Percentiles rank a stretch among this genome's conserved stretches.
Conservation (phyloP, 1,140 invertebrate genomes). For the Cryptotermes secundus region DNA sequence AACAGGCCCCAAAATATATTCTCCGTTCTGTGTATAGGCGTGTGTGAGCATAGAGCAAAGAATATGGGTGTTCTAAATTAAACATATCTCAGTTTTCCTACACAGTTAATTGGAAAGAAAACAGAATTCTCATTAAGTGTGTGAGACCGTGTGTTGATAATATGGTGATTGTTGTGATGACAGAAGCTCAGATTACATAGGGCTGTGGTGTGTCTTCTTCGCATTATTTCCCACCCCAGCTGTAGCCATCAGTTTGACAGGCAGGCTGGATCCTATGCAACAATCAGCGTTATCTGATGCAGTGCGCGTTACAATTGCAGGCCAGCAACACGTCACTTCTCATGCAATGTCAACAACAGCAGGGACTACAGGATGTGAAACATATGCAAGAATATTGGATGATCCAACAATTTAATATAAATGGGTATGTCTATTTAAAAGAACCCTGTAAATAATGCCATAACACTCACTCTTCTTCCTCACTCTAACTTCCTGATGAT, state of each 20-base stretch:
- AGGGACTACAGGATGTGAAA: background rate
- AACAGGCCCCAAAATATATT: background rate
- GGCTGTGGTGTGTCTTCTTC: background rate
- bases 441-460: background rate
- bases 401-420: background rate
- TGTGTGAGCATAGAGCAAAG: too few species aligned
- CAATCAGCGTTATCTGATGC: background rate
- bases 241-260: background rate
- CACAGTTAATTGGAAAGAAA: background rate
- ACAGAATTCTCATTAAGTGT: background rate
- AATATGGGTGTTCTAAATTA: background rate
- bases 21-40: background rate
- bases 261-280: background rate
- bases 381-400: background rate
- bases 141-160: background rate
- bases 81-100: background rate
- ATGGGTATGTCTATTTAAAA: background rate
- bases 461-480: background rate
- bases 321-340: background rate
- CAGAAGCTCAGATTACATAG: background rate
- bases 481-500: background rate
- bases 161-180: background rate
- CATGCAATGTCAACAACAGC: background rate
- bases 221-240: background rate
- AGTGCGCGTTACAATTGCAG: background rate